Percentiles rank a stretch among this genome's conserved stretches.
These are phyloP conservation scores for Melanostoma mellinum DNA, from an alignment of 2,888 invertebrate species.

Conservation along the genomic window DNA sequence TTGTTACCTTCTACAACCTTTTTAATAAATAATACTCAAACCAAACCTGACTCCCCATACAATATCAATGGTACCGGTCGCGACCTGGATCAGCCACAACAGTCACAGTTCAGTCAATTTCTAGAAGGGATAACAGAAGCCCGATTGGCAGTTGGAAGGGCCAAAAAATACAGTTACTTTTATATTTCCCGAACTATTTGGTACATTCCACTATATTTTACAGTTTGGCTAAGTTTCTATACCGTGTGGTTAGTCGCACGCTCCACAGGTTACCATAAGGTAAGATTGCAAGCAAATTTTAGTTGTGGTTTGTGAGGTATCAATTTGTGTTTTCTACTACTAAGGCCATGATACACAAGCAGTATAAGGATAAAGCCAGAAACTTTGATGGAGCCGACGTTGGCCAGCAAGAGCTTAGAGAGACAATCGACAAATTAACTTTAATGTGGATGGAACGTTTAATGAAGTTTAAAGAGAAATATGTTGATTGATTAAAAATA, in stretches of 20 bases:
- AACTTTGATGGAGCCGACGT: conserved; percentile 15
- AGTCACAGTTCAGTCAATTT: conserved; percentile 9
- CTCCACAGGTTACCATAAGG: conserved; percentile 48
- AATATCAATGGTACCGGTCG: conserved; percentile 1
- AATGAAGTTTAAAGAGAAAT: conserved; percentile 36
- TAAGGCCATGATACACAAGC: conserved; percentile 42
- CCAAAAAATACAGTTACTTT: conserved; percentile 55
- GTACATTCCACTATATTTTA: conserved; percentile 57
- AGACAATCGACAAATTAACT: conserved; percentile 44
- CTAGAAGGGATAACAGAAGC: conserved; percentile 48
- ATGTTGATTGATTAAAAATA: conserved; percentile 39
- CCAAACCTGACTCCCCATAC: no score
- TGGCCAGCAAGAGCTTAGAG: conserved; percentile 41
- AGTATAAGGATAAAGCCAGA: conserved; percentile 48
- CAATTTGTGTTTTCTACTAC: conserved; percentile 37
- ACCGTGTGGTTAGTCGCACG: conserved; percentile 49
- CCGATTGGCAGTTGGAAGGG: conserved; percentile 34
- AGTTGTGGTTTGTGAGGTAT: conserved; percentile 10
- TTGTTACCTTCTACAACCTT: background rate
- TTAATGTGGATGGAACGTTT: conserved; percentile 36
- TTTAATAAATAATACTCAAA: no score
- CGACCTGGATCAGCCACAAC: background rate
- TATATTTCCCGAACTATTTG: conserved; percentile 42
- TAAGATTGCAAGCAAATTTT: conserved; percentile 27
- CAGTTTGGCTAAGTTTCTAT: conserved; percentile 53